Base-by-base conservation (phyloP, 2,888 invertebrate genomes). In the Onchidella celtica region DNA sequence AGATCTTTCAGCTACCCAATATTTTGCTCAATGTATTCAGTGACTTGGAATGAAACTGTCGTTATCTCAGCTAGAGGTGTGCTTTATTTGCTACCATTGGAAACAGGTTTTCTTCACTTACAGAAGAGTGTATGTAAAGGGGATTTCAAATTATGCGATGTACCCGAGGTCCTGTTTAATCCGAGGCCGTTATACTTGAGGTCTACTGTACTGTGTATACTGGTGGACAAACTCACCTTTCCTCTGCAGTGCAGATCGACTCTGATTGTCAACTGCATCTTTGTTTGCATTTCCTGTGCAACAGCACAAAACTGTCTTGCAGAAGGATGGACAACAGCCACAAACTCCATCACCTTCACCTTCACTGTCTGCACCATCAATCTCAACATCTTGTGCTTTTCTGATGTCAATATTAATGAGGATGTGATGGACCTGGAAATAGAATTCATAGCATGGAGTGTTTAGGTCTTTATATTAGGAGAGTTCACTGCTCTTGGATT, bases 341-440 rank as follows among this genome's bases (percentile, higher is more conserved):
- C 32, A 4, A 24, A 36, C 36, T 61, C 69, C 59, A 55, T 84
- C 81, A 27, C 59, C 65, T 3, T 73, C 76, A 0, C 69, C 74
- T 3, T 81, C 70, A 59, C 78, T 79, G 21, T 79, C 76, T 73
- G 84, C 85, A 80, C 84, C 82, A 21, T 87, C 88, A 17, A 86
- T 76, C 24, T 86, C 78, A 9, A 85, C 84, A 83, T 86, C 87
- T 55, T 87, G 84, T 40, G 87, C 87, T 40, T 86, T 86, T 47
- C 87, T 82, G 34, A 92, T 90, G 84, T 93, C 92, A 74, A 91
- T 87, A 77, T 93, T 92, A 47, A 92, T 91, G 38, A 93, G 85
- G 9, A 93, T 92, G 76, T 92, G 89, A 69, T 93, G 86, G 3
- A 89, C 89, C 93, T 92, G 85, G 14, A 78, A n/a, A 81, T 29